Evolutionary conservation across 2,113 vertebrate genomes (phyloP), one percentile per base, ranked within the genome.

Genomic region (Engraulis encrasicolus): DNA sequence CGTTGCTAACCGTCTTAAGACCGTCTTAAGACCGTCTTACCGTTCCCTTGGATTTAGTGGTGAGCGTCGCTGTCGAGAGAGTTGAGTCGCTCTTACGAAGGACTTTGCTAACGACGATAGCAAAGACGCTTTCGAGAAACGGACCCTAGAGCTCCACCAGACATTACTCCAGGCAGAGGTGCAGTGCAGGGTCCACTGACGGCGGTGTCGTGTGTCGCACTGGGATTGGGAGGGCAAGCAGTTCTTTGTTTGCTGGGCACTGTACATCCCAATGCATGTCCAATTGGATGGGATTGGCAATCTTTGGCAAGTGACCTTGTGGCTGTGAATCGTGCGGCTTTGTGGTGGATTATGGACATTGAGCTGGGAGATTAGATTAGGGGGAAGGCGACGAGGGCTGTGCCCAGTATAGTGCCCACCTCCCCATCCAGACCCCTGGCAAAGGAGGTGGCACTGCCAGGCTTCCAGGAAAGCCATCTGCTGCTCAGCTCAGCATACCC

Each of bases 301-400:
- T 80, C n/a, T 83, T 86, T 90, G 61, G 85, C 89, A 80, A 48
- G 78, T 84, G 86, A 91, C 88, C 86, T 88, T 88, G 83, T 82
- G 80, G 61, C 81, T 89, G 89, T 89, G 89, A 92, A 92, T 92
- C 90, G 90, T 84, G 83, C 49, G 88, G 88, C 89, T 92, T 92
- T 90, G 83, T 84, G 86, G 83, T 86, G 88, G 86, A 91, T 91
- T 92, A 89, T 88, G 89, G 91, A 84, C 81, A 87, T 49, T 85
- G 85, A 85, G 80, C 82, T 84, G 82, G n/a, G 87, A 91, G 90
- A 93, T 89, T 90, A 89, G 86, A n/a, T n/a, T n/a, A n/a, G 52
- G 14, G 31, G 66, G 11, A 31, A 27, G 66, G 66, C 14, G n/a
- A n/a, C n/a, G n/a, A n/a, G n/a, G n/a, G n/a, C n/a, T n/a, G n/a